A percentile compares a stretch with the other conserved stretches of the same genome.
Conservation (phyloP, 2,113 vertebrate species). For the Chrysochloris asiatica region DNA sequence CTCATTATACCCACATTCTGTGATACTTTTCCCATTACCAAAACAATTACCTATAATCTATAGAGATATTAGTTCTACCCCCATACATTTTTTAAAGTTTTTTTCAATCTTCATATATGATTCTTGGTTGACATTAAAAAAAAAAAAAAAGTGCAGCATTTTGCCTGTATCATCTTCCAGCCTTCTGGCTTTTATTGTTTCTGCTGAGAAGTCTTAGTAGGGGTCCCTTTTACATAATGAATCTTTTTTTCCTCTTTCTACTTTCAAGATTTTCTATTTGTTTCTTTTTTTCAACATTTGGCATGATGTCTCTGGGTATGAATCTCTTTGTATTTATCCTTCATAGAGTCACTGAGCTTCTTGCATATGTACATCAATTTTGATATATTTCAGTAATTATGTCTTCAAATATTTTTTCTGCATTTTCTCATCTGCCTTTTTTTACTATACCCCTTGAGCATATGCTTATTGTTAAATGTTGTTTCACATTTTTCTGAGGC, state of each 20-base stretch:
- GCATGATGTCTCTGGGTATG: neutral
- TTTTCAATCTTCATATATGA: constrained; percentile 1
- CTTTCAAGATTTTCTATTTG: neutral
- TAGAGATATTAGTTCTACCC: too few relatives aligned
- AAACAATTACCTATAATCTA: neutral
- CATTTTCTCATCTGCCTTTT: neutral
- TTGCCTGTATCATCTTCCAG: neutral
- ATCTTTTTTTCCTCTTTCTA: neutral
- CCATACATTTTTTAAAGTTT: neutral
- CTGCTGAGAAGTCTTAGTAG: neutral
- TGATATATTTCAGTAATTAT: constrained; percentile 30
- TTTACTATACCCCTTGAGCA: neutral
- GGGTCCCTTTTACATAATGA: neutral
- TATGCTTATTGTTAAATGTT: neutral
- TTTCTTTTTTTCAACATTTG: constrained; percentile 8
- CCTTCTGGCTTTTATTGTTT: neutral
- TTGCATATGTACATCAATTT: constrained; percentile 10
- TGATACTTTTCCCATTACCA: neutral
- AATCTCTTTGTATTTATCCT: constrained; percentile 24
- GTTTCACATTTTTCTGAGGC: neutral
- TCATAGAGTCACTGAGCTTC: constrained; percentile 23
- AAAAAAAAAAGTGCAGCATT: neutral
- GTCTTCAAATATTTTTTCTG: constrained; percentile 13
- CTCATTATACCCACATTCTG: neutral
- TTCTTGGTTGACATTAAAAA: neutral